Percentiles rank a stretch among this genome's conserved stretches.
Evolutionary conservation across 2,113 vertebrate genomes (phyloP).

Genomic region (Etia nguti): DNA sequence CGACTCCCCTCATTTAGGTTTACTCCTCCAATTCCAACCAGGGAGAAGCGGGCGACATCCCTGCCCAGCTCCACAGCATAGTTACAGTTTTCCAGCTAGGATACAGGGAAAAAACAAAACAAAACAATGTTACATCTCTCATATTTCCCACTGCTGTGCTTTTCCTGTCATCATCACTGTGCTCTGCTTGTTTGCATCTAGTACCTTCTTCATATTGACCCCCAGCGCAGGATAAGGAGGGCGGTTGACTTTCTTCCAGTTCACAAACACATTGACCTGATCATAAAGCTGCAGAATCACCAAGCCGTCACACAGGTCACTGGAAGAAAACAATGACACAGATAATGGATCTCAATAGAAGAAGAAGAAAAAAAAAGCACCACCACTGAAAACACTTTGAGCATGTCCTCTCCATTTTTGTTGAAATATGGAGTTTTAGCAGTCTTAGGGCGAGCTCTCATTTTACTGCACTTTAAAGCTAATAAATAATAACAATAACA

Average conservation of each 20-base stretch:
- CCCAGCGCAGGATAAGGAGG: constrained; percentile 85
- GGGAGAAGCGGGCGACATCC: constrained; percentile 85
- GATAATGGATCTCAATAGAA: not conserved
- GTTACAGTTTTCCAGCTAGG: constrained; percentile 96
- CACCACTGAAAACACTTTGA: not conserved
- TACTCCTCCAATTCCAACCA: constrained; percentile 92
- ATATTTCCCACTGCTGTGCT: not conserved
- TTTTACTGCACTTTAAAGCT: not conserved
- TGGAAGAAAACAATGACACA: constrained; percentile 15
- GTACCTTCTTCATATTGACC: constrained; percentile 91
- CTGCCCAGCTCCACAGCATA: constrained; percentile 89
- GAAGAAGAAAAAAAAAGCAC: not conserved
- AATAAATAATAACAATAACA: not conserved
- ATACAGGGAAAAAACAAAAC: not conserved
- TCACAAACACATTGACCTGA: constrained; percentile 80
- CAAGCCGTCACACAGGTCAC: constrained; percentile 75
- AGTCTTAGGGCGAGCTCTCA: not conserved
- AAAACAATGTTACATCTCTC: not conserved
- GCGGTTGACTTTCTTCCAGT: constrained; percentile 87
- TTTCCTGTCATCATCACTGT: not conserved
- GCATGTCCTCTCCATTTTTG: not conserved
- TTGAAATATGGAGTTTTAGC: not conserved
- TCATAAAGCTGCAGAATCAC: constrained; percentile 93
- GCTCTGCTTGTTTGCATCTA: not conserved
- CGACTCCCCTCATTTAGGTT: constrained; percentile 88